Evolutionary conservation across 2,113 vertebrate genomes (phyloP).

Genomic region (Dasypus novemcinctus): DNA sequence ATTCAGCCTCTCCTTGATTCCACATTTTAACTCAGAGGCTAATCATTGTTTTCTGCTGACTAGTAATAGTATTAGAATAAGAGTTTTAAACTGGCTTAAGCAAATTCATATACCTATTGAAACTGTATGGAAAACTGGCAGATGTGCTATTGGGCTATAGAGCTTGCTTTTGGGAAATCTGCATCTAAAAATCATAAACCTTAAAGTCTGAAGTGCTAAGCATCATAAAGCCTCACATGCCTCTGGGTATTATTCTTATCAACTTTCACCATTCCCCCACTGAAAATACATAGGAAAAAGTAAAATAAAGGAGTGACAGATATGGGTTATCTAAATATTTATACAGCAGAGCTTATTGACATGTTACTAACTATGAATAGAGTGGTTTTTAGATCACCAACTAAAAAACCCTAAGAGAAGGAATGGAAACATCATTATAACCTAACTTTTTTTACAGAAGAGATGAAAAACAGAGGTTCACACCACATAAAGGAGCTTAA

Average conservation of each 20-base stretch:
- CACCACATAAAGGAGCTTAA: neutral
- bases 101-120: neutral
- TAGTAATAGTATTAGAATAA: neutral
- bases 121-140: neutral
- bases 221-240: neutral
- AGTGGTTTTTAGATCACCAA: conserved; percentile 21
- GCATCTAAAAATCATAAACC: neutral
- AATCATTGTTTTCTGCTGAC: neutral
- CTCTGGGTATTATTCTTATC: neutral
- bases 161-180: conserved; percentile 18
- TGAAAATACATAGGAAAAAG: neutral
- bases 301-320: neutral
- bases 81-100: neutral
- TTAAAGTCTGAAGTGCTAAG: neutral
- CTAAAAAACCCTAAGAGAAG: neutral
- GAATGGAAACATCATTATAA: neutral
- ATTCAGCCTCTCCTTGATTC: neutral
- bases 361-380: conserved; percentile 9
- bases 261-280: neutral
- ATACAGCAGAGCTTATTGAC: neutral
- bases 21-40: neutral
- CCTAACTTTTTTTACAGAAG: conserved; percentile 20
- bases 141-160: neutral
- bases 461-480: conserved; percentile 11
- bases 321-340: neutral